Conservation (phyloP, 2,888 invertebrate species). For the Catotricha subobsoleta region DNA sequence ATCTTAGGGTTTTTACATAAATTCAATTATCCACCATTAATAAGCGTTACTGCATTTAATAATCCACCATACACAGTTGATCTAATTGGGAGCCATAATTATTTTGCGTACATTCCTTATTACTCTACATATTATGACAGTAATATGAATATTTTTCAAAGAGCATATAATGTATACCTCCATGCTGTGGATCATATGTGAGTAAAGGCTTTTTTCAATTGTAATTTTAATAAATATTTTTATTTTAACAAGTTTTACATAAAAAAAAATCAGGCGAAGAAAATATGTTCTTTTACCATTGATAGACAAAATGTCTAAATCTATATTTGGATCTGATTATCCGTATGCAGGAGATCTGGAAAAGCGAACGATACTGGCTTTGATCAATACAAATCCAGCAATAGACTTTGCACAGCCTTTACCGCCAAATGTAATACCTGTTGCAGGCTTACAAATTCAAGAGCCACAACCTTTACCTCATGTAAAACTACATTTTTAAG, state of each 20-base stretch:
- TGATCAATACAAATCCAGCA: constrained; percentile 22
- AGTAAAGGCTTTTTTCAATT: too few species aligned
- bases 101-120: constrained; percentile 17
- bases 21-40: constrained; percentile 20
- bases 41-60: constrained; percentile 17
- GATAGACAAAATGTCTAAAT: not conserved
- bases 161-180: constrained; percentile 15
- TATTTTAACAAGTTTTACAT: not conserved
- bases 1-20: constrained; percentile 19
- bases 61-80: constrained; percentile 15
- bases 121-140: constrained; percentile 10
- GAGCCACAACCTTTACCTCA: constrained; percentile 16
- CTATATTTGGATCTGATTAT: not conserved
- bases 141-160: constrained; percentile 17
- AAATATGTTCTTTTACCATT: not conserved
- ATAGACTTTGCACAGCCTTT: constrained; percentile 21
- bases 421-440: constrained; percentile 24
- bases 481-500: constrained; percentile 1
- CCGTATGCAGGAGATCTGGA: constrained; percentile 13
- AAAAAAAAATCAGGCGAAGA: not conserved
- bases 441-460: constrained; percentile 24
- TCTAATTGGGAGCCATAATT: constrained; percentile 16
- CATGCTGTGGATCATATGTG: constrained; percentile 14
- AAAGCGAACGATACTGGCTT: constrained; percentile 15
- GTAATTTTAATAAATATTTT: too few species aligned